Evolutionary conservation across 2,113 vertebrate genomes (phyloP), one percentile per base, ranked within the genome.

Genomic region (Brevimyrus niger): DNA sequence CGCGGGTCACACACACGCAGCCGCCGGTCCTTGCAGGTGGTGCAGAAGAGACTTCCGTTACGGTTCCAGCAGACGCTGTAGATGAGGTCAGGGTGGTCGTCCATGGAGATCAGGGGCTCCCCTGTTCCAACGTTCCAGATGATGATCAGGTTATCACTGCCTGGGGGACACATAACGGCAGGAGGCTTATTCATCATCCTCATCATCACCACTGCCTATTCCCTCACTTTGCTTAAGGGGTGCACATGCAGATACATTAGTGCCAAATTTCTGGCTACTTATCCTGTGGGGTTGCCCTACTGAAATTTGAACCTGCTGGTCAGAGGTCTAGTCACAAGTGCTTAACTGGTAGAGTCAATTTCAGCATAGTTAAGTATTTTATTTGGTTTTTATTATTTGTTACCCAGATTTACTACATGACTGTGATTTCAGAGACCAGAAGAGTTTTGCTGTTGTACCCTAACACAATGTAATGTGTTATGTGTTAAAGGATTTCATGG

Each of bases 71-170:
- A 97, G 92, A 98, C 95, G 11, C 96, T 99, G 96, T 99, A 98
- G 95, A 99, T 98, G 95, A 99, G 96, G 95, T 99, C 98, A 0
- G 97, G 96, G 93, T 99, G 98, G 92, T 99, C 97, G 0, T 98
- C 97, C 94, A 99, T 95, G 27, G 94, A 95, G 92, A 99, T 94
- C 88, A 99, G 95, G 90, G 96, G 95, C 94, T 99, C 98, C 3
- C 98, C 98, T 0, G 97, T 98, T 61, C 98, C 98, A 97, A 99
- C 98, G 0, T 99, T 99, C 98, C 98, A 99, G 89, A 99, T 91
- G 92, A 99, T 98, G 83, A 99, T 95, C 93, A 97, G 92, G 91
- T 98, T 99, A 94, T 99, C 98, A 85, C 97, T 97, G 92, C 97
- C 98, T 99, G 93, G 27, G 17, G 65, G 61, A 31, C 53, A 48